Evolutionary conservation across 2,797 vertebrate species (phyloP).

Genomic region (Falco cherrug): DNA sequence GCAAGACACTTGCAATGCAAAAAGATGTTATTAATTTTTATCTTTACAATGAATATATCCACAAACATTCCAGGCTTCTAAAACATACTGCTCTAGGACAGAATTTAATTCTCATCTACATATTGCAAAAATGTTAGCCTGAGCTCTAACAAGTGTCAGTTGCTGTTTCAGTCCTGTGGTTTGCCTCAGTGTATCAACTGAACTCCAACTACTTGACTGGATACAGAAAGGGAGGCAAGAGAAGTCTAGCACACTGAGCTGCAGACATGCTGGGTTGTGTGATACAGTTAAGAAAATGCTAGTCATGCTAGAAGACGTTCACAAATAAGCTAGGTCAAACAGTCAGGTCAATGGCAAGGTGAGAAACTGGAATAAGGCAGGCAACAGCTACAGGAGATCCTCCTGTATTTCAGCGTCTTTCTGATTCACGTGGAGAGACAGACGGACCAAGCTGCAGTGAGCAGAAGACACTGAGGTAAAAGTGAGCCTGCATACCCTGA

Average conservation of each 20-base stretch:
- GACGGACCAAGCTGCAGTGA: background rate
- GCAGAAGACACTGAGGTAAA: background rate
- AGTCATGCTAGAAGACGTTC: background rate
- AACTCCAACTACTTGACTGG: background rate
- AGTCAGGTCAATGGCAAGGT: background rate
- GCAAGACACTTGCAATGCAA: background rate
- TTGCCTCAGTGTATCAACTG: background rate
- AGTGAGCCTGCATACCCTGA: background rate
- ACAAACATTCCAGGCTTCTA: background rate
- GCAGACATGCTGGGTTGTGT: background rate
- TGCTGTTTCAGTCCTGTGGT: background rate
- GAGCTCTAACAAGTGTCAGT: background rate
- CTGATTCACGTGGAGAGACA: background rate
- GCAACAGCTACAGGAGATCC: background rate
- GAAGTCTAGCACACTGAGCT: background rate
- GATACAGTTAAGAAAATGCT: slow-evolving; percentile 16
- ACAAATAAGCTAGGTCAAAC: background rate
- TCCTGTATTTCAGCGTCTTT: background rate
- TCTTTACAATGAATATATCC: background rate
- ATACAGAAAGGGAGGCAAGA: background rate
- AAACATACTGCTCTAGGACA: background rate
- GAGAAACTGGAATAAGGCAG: background rate
- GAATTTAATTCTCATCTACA: background rate
- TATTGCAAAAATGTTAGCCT: background rate
- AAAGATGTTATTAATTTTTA: background rate